Evolutionary conservation across 2,797 vertebrate species (phyloP), one percentile per base, ranked within the genome.

Genomic region (Urophycis tenuis): DNA sequence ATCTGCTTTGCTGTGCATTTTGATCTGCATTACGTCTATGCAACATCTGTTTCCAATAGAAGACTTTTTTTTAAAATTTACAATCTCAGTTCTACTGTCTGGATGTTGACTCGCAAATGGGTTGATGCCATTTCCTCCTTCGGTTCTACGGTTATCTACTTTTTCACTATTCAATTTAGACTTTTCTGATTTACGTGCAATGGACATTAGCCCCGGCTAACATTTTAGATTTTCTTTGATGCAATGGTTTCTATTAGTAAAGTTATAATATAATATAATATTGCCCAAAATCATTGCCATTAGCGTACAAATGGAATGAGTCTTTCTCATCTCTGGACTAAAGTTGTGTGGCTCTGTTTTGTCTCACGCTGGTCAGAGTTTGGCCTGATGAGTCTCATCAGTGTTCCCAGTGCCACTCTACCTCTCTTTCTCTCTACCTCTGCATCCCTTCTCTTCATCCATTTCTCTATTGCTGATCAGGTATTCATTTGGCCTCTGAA

Each of bases 341-440:
- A 17, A 71, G 53, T 67, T 29, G n/a, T 17, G 60, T 14, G 60
- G 22, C 53, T n/a, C 53, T 60, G 22, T n/a, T 60, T 22, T n/a
- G 7, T 31, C 30, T 32, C 25, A 1, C 30, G 1, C 69, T 31
- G 5, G 29, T 32, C 30, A 3, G 69, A 71, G 31, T 15, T 19
- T 2, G 82, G 89, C 90, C 89, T 91, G 89, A 86, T 30, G 14
- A 36, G 25, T 84, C 83, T 80, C 80, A 84, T 88, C 86, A 78
- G 73, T 75, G 69, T 79, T 87, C 81, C 79, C 88, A 90, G 90
- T 88, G 89, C 89, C 89, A 77, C 82, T 77, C 82, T 88, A 81
- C 79, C 29, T 78, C 83, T 85, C 14, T 30, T 14, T 75, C 2
- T 41, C 39, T 45, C 32, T 64, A 9, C n/a, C 11, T 12, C 34